Percentiles rank a stretch among this genome's conserved stretches.
These are phyloP conservation scores for Hystrix cristata DNA, from an alignment of 2,113 vertebrate species.

Conservation along the genomic window DNA sequence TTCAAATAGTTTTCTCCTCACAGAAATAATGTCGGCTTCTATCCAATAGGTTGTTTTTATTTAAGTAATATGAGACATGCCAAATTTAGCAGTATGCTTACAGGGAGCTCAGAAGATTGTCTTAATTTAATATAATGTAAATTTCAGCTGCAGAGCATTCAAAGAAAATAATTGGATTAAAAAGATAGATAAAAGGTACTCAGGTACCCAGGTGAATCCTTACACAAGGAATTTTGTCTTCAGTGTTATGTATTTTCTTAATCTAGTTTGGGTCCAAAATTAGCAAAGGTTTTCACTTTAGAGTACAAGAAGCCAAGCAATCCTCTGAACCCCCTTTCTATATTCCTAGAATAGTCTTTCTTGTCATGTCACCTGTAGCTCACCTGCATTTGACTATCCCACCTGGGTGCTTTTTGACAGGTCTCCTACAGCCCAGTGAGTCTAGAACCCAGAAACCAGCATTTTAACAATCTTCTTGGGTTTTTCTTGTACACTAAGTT, in stretches of 20 bases:
- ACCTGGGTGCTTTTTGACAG: not conserved
- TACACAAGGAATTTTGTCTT: not conserved
- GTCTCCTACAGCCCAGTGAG: not conserved
- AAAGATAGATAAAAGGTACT: not conserved
- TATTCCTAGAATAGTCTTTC: not conserved
- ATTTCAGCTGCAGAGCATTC: not conserved
- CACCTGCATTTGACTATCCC: not conserved
- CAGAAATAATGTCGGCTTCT: not conserved
- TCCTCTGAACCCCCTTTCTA: not conserved
- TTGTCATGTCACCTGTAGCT: not conserved
- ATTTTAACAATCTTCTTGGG: not conserved
- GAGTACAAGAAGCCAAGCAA: not conserved
- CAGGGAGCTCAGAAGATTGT: not conserved
- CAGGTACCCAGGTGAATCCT: not conserved
- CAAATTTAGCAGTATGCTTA: not conserved
- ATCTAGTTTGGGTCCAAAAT: not conserved
- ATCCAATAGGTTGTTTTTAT: not conserved
- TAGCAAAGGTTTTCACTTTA: not conserved
- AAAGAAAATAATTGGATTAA: not conserved
- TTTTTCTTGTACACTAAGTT: not conserved
- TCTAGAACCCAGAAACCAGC: not conserved
- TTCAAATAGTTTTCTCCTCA: constrained; percentile 4
- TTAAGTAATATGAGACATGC: not conserved
- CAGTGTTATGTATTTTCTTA: not conserved
- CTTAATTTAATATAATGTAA: constrained; percentile 20